Evolutionary conservation across 2,113 vertebrate species (phyloP).

Genomic region (Osmerus eperlanus): DNA sequence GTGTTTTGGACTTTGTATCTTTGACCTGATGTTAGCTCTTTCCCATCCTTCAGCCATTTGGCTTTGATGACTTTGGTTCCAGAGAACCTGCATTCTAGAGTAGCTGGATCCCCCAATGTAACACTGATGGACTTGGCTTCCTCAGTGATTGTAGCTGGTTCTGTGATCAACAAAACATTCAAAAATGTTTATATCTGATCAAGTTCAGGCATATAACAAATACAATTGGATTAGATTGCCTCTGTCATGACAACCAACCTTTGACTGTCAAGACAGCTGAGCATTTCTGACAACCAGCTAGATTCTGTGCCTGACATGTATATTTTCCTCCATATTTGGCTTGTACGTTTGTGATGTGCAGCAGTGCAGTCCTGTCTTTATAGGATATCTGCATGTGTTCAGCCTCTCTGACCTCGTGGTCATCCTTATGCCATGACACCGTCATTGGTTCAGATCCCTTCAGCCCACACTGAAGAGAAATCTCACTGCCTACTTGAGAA

Average conservation of each 20-base stretch:
- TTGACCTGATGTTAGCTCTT: conserved; percentile 80
- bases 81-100: conserved; percentile 88
- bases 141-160: conserved; percentile 90
- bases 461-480: conserved; percentile 83
- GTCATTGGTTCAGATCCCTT: conserved; percentile 90
- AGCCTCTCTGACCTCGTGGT: conserved; percentile 88
- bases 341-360: conserved; percentile 83
- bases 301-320: conserved; percentile 93
- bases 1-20: conserved; percentile 88
- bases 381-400: conserved; percentile 85
- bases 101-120: conserved; percentile 93
- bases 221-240: neutral
- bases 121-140: conserved; percentile 92
- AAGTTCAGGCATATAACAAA: neutral
- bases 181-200: conserved; percentile 9
- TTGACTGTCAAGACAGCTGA: conserved; percentile 88
- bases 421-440: conserved; percentile 92
- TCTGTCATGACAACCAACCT: conserved; percentile 78
- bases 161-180: conserved; percentile 69
- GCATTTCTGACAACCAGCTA: conserved; percentile 92
- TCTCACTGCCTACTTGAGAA: conserved; percentile 79
- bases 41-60: conserved; percentile 87
- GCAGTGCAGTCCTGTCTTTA: conserved; percentile 82
- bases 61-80: conserved; percentile 89
- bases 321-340: conserved; percentile 89